Percentiles rank a stretch among this genome's conserved stretches.
These are phyloP conservation scores for Belonocnema kinseyi DNA, from an alignment of 1,140 invertebrate species.

Conservation along the genomic window DNA sequence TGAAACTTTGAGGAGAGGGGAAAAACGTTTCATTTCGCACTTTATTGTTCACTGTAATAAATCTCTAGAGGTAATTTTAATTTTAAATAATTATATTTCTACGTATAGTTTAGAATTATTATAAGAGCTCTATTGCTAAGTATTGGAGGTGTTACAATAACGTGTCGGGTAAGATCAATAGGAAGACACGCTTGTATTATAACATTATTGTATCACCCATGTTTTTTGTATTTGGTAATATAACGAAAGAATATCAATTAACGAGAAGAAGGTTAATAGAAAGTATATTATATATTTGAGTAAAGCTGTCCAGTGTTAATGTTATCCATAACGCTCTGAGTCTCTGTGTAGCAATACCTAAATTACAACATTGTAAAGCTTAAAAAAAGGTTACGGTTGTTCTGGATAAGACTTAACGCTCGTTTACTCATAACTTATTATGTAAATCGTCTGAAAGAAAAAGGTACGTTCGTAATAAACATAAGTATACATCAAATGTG, in stretches of 20 bases:
- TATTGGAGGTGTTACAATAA: conserved; percentile 65
- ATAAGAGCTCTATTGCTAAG: conserved; percentile 63
- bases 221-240: conserved; percentile 74
- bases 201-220: conserved; percentile 71
- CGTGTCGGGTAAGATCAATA: conserved; percentile 63
- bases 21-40: conserved; percentile 65
- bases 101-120: conserved; percentile 66
- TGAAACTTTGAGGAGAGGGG: conserved; percentile 40
- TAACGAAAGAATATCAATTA: conserved; percentile 70
- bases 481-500: conserved; percentile 70
- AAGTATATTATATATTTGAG: conserved; percentile 75
- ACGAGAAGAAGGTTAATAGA: conserved; percentile 69
- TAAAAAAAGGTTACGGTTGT: conserved; percentile 46
- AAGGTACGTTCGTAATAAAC: conserved; percentile 73
- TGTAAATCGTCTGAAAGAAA: conserved; percentile 70
- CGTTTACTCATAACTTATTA: conserved; percentile 75
- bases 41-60: conserved; percentile 70
- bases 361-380: conserved; percentile 34
- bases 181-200: conserved; percentile 70
- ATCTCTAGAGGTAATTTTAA: conserved; percentile 65
- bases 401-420: conserved; percentile 72
- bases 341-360: conserved; percentile 58
- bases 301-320: conserved; percentile 69
- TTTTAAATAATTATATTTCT: conserved; percentile 74
- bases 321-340: conserved; percentile 65